These are phyloP conservation scores for Coranthus polyacanthus DNA, from an alignment of 2,797 vertebrate species.

Conservation along the genomic window DNA sequence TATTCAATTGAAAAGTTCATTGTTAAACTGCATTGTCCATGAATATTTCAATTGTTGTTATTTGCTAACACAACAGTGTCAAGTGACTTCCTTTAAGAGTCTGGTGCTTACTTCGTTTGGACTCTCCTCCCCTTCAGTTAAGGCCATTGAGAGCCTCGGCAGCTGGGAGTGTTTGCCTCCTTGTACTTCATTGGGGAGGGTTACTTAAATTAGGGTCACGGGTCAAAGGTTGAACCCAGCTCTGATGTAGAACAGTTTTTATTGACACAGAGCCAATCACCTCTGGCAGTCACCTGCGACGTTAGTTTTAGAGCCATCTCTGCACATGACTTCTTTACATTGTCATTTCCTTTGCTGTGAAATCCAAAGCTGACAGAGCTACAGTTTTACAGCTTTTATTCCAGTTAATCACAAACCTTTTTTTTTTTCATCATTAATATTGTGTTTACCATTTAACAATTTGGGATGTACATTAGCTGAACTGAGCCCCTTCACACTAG, in stretches of 20 bases:
- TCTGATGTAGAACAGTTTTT: conserved; percentile 53
- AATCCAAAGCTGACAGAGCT: conserved; percentile 6
- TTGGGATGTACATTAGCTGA: not conserved
- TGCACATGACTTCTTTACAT: not conserved
- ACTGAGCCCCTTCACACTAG: not conserved
- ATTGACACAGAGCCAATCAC: conserved; percentile 50
- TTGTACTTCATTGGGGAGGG: conserved; percentile 62
- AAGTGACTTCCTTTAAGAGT: conserved; percentile 62
- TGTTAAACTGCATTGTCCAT: conserved; percentile 11
- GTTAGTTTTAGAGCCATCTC: conserved; percentile 10
- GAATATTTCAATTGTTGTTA: conserved; percentile 25
- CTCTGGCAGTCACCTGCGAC: conserved; percentile 45
- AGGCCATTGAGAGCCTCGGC: conserved; percentile 70
- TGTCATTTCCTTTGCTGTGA: conserved; percentile 3
- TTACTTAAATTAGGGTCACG: conserved; percentile 71
- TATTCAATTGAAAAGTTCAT: not conserved
- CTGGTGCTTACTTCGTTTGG: conserved; percentile 27
- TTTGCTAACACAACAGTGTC: conserved; percentile 58
- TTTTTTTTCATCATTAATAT: not conserved
- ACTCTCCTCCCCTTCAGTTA: conserved; percentile 65
- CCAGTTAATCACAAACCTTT: not conserved
- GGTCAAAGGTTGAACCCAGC: conserved; percentile 68
- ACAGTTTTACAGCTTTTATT: not conserved
- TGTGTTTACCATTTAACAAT: not conserved
- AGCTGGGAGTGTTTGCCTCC: conserved; percentile 81